These are phyloP conservation scores for Drosophila albomicans DNA, from an alignment of 1,140 invertebrate genomes.

Conservation along the genomic window DNA sequence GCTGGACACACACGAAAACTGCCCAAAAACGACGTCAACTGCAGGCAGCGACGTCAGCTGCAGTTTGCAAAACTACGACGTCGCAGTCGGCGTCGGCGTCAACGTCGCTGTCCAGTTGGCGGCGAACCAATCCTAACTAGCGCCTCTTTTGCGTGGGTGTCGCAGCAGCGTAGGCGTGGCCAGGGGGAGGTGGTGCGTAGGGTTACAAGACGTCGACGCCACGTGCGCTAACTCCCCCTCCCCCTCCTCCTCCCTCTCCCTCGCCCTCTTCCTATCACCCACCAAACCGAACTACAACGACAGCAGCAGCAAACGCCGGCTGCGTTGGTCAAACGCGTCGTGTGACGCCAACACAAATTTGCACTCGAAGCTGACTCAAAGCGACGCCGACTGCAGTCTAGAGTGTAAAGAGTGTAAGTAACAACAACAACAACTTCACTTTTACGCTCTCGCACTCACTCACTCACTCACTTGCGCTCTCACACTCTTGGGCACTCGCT, in stretches of 20 bases:
- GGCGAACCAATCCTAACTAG: slow-evolving; percentile 79
- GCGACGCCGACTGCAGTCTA: not conserved
- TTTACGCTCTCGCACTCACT: slow-evolving; percentile 3
- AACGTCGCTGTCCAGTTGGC: slow-evolving; percentile 59
- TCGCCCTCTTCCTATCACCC: not conserved
- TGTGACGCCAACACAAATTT: slow-evolving; percentile 18
- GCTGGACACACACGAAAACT: slow-evolving; percentile 56
- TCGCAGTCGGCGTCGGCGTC: no score
- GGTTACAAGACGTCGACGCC: slow-evolving; percentile 55
- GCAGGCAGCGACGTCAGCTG: slow-evolving; percentile 28
- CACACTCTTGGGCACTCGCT: no score
- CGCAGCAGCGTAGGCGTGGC: slow-evolving; percentile 77
- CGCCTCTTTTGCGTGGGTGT: slow-evolving; percentile 77
- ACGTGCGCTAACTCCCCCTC: slow-evolving; percentile 51
- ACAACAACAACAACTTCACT: no score
- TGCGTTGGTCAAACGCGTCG: slow-evolving; percentile 46
- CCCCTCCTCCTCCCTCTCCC: no score
- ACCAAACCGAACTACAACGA: slow-evolving; percentile 7
- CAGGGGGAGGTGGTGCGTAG: slow-evolving; percentile 46
- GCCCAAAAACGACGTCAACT: slow-evolving; percentile 30
- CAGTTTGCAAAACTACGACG: not conserved
- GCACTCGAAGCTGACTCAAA: slow-evolving; percentile 51
- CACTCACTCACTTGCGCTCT: no score
- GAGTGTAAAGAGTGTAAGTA: no score
- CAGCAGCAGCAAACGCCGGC: slow-evolving; percentile 16